These are phyloP conservation scores for Trichacis sp. DNA, from an alignment of 2,888 invertebrate species.

Conservation along the genomic window DNA sequence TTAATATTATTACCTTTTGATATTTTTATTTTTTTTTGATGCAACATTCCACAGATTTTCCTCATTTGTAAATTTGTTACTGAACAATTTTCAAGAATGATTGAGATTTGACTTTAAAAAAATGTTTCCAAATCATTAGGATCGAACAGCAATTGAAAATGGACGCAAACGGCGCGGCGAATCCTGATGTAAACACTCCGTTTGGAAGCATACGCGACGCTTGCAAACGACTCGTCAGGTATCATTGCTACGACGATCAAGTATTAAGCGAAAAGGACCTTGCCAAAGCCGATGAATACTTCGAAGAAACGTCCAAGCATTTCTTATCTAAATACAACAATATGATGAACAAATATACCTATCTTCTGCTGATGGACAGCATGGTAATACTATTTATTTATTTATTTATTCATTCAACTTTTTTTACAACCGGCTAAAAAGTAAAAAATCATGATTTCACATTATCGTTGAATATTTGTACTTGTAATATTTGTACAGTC, in stretches of 20 bases:
- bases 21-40: too few species aligned
- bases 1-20: constrained; percentile 1
- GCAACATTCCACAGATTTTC: too few species aligned
- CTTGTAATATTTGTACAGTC: too few species aligned
- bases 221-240: constrained; percentile 79
- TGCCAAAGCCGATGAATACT: constrained; percentile 78
- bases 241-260: constrained; percentile 81
- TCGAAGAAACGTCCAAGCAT: constrained; percentile 77
- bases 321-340: constrained; percentile 78
- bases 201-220: constrained; percentile 81
- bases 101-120: too few species aligned
- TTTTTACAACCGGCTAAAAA: too few species aligned
- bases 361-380: constrained; percentile 81
- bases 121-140: constrained; percentile 66
- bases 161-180: constrained; percentile 80
- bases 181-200: constrained; percentile 80
- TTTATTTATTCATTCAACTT: too few species aligned
- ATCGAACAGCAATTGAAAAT: constrained; percentile 81
- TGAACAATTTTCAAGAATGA: too few species aligned
- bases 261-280: constrained; percentile 75
- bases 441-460: too few species aligned
- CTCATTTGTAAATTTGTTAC: too few species aligned
- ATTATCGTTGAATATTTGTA: too few species aligned
- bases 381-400: too few species aligned
- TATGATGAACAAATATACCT: constrained; percentile 81